A percentile compares a stretch with the other conserved stretches of the same genome.
Evolutionary conservation across 2,888 invertebrate species (phyloP).

Genomic region (Mimas tiliae): DNA sequence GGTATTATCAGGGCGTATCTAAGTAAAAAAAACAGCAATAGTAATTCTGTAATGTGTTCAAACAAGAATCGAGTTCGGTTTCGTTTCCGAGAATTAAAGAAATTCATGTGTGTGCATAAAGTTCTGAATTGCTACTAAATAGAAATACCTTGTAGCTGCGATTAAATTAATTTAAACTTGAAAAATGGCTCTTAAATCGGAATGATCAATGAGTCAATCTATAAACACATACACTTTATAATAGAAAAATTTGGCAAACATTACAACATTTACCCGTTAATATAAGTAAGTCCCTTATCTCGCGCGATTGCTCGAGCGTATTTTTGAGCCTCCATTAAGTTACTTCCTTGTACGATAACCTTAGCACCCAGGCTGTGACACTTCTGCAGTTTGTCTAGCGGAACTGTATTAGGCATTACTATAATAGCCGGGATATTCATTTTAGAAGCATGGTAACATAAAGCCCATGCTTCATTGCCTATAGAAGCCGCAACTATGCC

Average conservation of each 20-base stretch:
- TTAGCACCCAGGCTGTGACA: slow-evolving; percentile 87
- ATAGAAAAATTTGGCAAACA: too few species aligned
- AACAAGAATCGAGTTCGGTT: too few species aligned
- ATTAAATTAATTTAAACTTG: too few species aligned
- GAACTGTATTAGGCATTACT: slow-evolving; percentile 87
- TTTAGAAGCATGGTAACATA: slow-evolving; percentile 87
- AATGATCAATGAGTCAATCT: too few species aligned
- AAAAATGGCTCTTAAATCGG: too few species aligned
- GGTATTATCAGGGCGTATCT: not conserved
- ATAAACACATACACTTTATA: too few species aligned
- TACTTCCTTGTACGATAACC: slow-evolving; percentile 86
- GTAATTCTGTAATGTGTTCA: too few species aligned
- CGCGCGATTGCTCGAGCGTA: slow-evolving; percentile 85
- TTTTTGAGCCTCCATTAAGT: slow-evolving; percentile 85
- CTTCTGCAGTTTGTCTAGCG: slow-evolving; percentile 87
- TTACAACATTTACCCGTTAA: slow-evolving; percentile 83
- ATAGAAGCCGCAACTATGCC: slow-evolving; percentile 89
- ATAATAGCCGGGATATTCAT: slow-evolving; percentile 86
- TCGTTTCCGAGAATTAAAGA: too few species aligned
- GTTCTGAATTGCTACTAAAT: too few species aligned
- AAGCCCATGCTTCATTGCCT: slow-evolving; percentile 88
- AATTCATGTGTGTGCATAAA: too few species aligned
- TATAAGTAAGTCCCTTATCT: slow-evolving; percentile 86
- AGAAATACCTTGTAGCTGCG: too few species aligned
- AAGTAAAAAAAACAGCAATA: too few species aligned